Evolutionary conservation across 2,797 vertebrate genomes (phyloP).

Genomic region (Gila robusta): DNA sequence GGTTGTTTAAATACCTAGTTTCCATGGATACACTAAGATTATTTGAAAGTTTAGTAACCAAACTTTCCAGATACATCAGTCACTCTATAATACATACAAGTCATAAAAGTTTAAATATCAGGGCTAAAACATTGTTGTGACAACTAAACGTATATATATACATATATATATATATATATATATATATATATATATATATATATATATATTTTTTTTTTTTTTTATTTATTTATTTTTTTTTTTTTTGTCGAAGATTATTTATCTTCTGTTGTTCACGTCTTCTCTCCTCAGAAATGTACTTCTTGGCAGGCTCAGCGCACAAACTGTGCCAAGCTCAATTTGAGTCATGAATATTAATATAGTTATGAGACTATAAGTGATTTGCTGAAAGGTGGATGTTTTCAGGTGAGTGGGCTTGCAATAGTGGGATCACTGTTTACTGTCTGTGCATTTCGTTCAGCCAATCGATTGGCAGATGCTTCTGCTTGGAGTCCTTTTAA

Average conservation of each 20-base stretch:
- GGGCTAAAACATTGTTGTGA: not conserved
- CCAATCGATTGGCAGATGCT: slow-evolving; percentile 8
- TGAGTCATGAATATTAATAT: slow-evolving; percentile 31
- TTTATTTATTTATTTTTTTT: too few relatives aligned
- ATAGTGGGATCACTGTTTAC: slow-evolving; percentile 4
- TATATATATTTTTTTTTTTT: too few relatives aligned
- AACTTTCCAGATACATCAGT: not conserved
- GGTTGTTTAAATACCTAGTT: slow-evolving; percentile 17
- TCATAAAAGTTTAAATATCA: not conserved
- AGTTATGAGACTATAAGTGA: not conserved
- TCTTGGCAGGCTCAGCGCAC: not conserved
- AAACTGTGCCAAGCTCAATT: not conserved
- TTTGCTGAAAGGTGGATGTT: slow-evolving; percentile 23
- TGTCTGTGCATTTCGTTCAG: not conserved
- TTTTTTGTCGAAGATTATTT: not conserved
- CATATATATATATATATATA: not conserved
- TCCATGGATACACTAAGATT: not conserved
- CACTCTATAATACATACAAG: not conserved
- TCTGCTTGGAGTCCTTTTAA: slow-evolving; percentile 2
- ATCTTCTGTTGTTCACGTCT: not conserved
- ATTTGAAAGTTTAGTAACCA: not conserved
- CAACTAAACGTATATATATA: not conserved
- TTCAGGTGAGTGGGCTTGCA: slow-evolving; percentile 3
- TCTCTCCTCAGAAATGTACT: not conserved
- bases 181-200: not conserved